Evolutionary conservation across 2,888 invertebrate species (phyloP).

Genomic region (Parapristionchus giblindavisi): DNA sequence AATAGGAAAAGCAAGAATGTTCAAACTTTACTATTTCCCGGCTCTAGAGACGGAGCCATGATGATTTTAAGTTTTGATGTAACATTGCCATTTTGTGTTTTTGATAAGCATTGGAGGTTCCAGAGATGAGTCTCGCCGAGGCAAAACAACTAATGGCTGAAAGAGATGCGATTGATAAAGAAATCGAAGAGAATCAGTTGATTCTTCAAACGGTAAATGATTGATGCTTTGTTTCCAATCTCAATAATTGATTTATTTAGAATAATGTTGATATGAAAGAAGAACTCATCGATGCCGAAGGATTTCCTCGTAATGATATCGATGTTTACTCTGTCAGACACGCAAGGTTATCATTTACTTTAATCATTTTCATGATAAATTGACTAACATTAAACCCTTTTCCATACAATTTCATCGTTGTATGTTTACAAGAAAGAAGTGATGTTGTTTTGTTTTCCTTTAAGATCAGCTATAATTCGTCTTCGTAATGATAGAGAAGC

Average conservation of each 20-base stretch:
- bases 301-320: conserved; percentile 86
- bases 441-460: not conserved
- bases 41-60: too few relatives aligned
- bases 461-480: conserved; percentile 31
- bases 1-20: too few relatives aligned
- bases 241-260: conserved; percentile 29
- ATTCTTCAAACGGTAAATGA: not conserved
- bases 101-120: too few relatives aligned
- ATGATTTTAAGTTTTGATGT: too few relatives aligned
- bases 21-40: too few relatives aligned
- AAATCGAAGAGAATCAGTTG: conserved; percentile 27
- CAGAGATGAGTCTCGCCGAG: conserved; percentile 10
- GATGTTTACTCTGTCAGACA: conserved; percentile 90
- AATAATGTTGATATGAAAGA: conserved; percentile 83
- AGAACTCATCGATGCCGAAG: conserved; percentile 84
- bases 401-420: not conserved
- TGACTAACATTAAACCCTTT: not conserved
- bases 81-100: too few relatives aligned
- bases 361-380: not conserved
- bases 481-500: conserved; percentile 32
- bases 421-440: not conserved
- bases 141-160: conserved; percentile 32
- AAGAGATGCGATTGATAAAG: conserved; percentile 28
- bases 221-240: not conserved
- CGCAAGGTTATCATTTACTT: conserved; percentile 75